Evolutionary conservation across 2,888 invertebrate species (phyloP).

Genomic region (Ligdia adustata): DNA sequence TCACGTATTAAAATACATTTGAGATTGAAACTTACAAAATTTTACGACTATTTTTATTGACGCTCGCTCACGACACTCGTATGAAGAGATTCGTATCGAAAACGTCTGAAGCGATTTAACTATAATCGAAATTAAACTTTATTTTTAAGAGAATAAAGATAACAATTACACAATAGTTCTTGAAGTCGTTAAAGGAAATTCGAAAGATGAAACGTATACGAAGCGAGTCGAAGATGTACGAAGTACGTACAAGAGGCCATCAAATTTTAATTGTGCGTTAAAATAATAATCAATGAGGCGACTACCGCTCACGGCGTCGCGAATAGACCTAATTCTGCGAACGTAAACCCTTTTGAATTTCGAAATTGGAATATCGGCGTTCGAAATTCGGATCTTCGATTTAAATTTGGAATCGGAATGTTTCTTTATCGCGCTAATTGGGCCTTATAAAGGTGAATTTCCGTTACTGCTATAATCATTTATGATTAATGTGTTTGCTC

Average conservation of each 20-base stretch:
- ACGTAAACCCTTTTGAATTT: slow-evolving; percentile 36
- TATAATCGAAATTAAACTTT: slow-evolving; percentile 51
- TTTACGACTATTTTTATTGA: slow-evolving; percentile 83
- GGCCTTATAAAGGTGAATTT: slow-evolving; percentile 37
- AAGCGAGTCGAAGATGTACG: slow-evolving; percentile 73
- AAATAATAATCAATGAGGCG: slow-evolving; percentile 83
- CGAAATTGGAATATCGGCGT: slow-evolving; percentile 25
- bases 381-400: slow-evolving; percentile 38
- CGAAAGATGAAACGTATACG: slow-evolving; percentile 34
- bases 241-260: slow-evolving; percentile 72
- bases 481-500: slow-evolving; percentile 69
- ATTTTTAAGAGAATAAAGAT: slow-evolving; percentile 41
- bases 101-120: slow-evolving; percentile 55
- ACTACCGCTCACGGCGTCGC: slow-evolving; percentile 68
- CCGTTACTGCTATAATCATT: slow-evolving; percentile 59
- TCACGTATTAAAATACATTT: slow-evolving; percentile 49
- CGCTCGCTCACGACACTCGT: slow-evolving; percentile 79
- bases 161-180: slow-evolving; percentile 30
- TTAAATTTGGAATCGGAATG: slow-evolving; percentile 36
- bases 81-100: slow-evolving; percentile 63
- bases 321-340: slow-evolving; percentile 65
- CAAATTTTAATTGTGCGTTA: slow-evolving; percentile 83
- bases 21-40: slow-evolving; percentile 44
- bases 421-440: slow-evolving; percentile 53
- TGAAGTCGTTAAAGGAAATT: slow-evolving; percentile 23